Evolutionary conservation across 2,797 vertebrate genomes (phyloP).

Genomic region (Champsocephalus esox): DNA sequence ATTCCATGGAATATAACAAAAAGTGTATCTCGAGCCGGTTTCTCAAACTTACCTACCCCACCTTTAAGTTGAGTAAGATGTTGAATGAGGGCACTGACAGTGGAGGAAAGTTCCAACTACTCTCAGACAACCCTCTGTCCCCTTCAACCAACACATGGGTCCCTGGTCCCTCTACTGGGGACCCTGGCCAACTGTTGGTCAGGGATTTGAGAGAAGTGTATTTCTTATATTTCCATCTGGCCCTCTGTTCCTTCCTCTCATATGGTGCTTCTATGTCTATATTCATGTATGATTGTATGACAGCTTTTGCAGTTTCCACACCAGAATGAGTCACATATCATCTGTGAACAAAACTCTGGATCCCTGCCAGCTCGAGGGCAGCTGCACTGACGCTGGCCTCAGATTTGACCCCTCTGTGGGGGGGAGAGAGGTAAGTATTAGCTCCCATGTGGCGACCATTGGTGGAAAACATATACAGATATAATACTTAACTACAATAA

Average conservation of each 20-base stretch:
- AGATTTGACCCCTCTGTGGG: slow-evolving; percentile 3
- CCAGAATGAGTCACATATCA: not conserved
- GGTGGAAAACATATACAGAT: not conserved
- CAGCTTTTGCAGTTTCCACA: not conserved
- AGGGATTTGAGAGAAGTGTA: slow-evolving; percentile 24
- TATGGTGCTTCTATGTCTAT: not conserved
- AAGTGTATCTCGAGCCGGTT: no score
- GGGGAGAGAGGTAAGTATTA: not conserved
- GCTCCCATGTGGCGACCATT: not conserved
- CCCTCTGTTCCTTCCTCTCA: not conserved
- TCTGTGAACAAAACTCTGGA: not conserved
- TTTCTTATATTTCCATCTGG: slow-evolving; percentile 33
- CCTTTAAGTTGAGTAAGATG: not conserved
- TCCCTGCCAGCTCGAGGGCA: not conserved
- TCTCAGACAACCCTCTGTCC: not conserved
- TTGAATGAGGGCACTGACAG: not conserved
- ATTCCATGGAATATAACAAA: no score
- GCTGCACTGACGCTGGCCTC: not conserved
- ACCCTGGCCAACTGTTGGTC: slow-evolving; percentile 14
- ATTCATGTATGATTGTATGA: slow-evolving; percentile 2
- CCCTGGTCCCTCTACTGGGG: slow-evolving; percentile 9
- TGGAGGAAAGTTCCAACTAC: not conserved
- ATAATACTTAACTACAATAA: not conserved
- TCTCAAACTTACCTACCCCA: no score
- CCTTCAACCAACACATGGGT: slow-evolving; percentile 19